Evolutionary conservation across 2,113 vertebrate genomes (phyloP).

Genomic region (Channa argus): DNA sequence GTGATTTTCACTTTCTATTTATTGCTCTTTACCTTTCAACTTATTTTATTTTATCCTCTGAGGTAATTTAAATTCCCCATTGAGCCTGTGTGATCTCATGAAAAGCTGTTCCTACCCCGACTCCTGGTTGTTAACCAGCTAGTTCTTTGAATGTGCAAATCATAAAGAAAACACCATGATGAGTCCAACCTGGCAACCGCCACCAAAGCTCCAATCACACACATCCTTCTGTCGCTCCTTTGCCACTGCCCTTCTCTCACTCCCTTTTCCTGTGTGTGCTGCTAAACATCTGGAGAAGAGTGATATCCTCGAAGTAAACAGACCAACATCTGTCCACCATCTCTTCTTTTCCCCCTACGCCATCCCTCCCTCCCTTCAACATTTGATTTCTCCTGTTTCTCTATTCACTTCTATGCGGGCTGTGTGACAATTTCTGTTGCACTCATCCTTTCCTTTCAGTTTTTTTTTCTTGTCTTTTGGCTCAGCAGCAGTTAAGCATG

Average conservation of each 20-base stretch:
- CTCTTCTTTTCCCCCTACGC: constrained; percentile 29
- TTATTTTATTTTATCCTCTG: background rate
- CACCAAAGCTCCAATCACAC: constrained; percentile 32
- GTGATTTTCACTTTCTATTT: background rate
- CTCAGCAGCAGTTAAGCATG: constrained; percentile 33
- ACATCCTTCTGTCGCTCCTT: constrained; percentile 38
- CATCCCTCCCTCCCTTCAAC: constrained; percentile 52
- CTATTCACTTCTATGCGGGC: constrained; percentile 18
- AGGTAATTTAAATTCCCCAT: constrained; percentile 2
- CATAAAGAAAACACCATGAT: constrained; percentile 68
- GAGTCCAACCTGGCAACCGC: constrained; percentile 72
- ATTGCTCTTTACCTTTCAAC: background rate
- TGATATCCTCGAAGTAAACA: constrained; percentile 75
- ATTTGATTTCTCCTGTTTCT: constrained; percentile 56
- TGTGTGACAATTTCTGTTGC: constrained; percentile 31
- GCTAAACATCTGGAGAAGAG: constrained; percentile 83
- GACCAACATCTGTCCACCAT: constrained; percentile 76
- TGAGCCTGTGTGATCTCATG: constrained; percentile 45
- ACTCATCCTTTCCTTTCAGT: constrained; percentile 17
- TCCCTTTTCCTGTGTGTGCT: constrained; percentile 63
- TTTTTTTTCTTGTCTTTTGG: constrained; percentile 33
- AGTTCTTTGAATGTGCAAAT: constrained; percentile 60
- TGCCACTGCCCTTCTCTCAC: constrained; percentile 38
- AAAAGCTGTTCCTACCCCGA: constrained; percentile 35
- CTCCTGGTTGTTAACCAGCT: constrained; percentile 22